Conservation (phyloP, 2,888 invertebrate genomes). For the Metacarcinus magister region DNA sequence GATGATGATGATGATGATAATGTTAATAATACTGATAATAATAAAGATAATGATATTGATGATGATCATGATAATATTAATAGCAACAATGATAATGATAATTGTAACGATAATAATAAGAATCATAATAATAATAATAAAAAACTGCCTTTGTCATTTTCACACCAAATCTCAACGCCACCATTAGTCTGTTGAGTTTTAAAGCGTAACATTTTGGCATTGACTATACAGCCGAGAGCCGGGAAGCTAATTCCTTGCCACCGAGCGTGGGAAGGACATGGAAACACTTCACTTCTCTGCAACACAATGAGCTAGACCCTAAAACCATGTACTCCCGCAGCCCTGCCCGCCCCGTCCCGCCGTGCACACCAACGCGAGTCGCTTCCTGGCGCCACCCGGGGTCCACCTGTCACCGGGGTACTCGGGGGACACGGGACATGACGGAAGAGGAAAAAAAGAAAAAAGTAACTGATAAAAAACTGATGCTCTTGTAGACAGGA, state of each 20-base stretch:
- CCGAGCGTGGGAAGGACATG: background rate
- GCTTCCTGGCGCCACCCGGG: background rate
- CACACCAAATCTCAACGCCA: background rate
- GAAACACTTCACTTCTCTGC: background rate
- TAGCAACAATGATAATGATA: too few species aligned
- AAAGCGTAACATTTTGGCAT: background rate
- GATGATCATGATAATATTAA: too few species aligned
- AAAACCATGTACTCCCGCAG: background rate
- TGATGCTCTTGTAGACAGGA: constrained; percentile 16
- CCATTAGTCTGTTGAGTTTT: background rate
- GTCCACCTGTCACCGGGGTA: background rate
- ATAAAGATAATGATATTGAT: background rate
- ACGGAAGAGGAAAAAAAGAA: background rate
- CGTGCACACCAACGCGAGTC: background rate
- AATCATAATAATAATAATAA: too few species aligned
- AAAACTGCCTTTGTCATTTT: background rate
- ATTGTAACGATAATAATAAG: too few species aligned
- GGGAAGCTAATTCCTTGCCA: too few species aligned
- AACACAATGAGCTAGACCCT: background rate
- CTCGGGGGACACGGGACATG: background rate
- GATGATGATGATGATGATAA: background rate
- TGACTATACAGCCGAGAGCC: background rate
- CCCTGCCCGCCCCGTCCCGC: background rate
- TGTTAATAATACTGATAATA: background rate
- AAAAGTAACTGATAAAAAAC: background rate